These are phyloP conservation scores for Aleadryas rufinucha DNA, from an alignment of 2,113 vertebrate genomes.

Conservation along the genomic window DNA sequence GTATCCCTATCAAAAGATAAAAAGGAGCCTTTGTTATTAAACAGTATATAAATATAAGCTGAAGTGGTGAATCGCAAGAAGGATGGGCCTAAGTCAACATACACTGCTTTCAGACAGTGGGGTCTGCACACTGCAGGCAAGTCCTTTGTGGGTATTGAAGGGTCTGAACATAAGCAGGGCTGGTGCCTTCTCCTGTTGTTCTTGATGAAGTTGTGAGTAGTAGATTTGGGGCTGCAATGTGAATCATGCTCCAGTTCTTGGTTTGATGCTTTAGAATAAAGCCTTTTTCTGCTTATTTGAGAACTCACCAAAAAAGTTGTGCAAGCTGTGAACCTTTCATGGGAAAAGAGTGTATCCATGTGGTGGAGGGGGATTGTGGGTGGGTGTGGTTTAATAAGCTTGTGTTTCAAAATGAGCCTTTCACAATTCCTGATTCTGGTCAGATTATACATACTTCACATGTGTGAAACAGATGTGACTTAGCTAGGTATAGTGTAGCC, in stretches of 20 bases:
- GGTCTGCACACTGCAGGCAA: not conserved
- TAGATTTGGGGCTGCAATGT: not conserved
- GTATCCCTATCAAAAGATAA: not conserved
- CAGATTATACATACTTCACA: not conserved
- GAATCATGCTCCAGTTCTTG: not conserved
- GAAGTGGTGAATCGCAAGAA: not conserved
- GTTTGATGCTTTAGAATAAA: not conserved
- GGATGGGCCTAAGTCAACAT: not conserved
- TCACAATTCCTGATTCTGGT: not conserved
- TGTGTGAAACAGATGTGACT: not conserved
- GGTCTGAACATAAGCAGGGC: not conserved
- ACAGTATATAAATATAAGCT: not conserved
- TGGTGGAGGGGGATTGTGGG: not conserved
- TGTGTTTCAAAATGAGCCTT: conserved; percentile 6
- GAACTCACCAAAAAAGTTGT: not conserved
- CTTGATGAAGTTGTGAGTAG: not conserved
- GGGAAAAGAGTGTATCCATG: not conserved
- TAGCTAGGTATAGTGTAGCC: not conserved
- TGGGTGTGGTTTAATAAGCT: not conserved
- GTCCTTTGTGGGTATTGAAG: not conserved
- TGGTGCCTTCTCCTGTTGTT: not conserved
- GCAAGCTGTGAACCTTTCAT: not conserved
- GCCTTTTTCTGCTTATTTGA: not conserved
- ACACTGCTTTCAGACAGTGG: not conserved
- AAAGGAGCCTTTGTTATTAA: not conserved